Evolutionary conservation across 2,797 vertebrate genomes (phyloP).

Genomic region (Rhinophrynus dorsalis): DNA sequence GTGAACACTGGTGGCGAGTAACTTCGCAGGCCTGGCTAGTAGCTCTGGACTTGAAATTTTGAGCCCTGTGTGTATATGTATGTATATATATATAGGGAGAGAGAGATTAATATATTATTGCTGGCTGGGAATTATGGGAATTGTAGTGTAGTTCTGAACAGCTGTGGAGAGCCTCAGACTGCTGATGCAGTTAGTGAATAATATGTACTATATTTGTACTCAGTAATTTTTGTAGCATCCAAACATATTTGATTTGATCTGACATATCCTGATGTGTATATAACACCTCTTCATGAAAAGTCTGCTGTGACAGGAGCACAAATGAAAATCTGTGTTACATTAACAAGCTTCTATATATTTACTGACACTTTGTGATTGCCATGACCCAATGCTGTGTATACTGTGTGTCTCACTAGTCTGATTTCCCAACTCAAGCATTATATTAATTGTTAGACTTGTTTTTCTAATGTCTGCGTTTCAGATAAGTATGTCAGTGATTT

Average conservation of each 20-base stretch:
- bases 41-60: too few relatives aligned
- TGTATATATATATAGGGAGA: neutral
- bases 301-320: constrained; percentile 13
- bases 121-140: neutral
- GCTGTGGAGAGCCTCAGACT: too few relatives aligned
- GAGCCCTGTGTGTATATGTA: too few relatives aligned
- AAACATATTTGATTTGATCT: neutral
- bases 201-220: neutral
- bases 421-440: neutral
- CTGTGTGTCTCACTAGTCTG: neutral
- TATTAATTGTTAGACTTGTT: neutral
- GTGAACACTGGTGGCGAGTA: too few relatives aligned
- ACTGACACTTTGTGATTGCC: constrained; percentile 27
- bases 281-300: neutral
- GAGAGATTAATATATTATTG: neutral
- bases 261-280: neutral
- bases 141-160: too few relatives aligned
- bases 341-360: constrained; percentile 18
- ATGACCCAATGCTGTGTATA: neutral
- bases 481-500: too few relatives aligned
- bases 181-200: too few relatives aligned
- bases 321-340: constrained; percentile 21
- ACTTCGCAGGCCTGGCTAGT: too few relatives aligned
- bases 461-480: too few relatives aligned
- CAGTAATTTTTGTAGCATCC: neutral